Percentiles rank a stretch among this genome's conserved stretches.
Conservation (phyloP, 2,888 invertebrate species). For the Orthosia cruda region DNA sequence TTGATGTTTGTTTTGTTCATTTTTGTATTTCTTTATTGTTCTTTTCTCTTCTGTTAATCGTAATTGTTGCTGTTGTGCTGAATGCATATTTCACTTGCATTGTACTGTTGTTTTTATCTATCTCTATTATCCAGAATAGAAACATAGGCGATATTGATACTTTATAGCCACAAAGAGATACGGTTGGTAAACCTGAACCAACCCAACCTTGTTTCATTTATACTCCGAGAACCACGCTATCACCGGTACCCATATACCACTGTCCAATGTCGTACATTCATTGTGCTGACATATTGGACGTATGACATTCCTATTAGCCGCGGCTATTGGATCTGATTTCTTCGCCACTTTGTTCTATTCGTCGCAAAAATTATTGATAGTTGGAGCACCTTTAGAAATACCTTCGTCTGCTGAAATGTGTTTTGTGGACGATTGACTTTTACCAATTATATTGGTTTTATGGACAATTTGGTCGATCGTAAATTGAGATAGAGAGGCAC, state of each 20-base stretch:
- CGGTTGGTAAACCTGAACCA: too few relatives aligned
- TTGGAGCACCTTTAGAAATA: constrained; percentile 15
- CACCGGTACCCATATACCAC: constrained; percentile 20
- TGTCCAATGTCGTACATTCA: constrained; percentile 34
- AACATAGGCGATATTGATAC: too few relatives aligned
- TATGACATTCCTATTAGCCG: constrained; percentile 32
- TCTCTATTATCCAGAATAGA: too few relatives aligned
- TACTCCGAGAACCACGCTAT: constrained; percentile 18
- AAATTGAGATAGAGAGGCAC: constrained; percentile 20
- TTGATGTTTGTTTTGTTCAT: too few relatives aligned
- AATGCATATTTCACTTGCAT: too few relatives aligned
- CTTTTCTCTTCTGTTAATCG: too few relatives aligned
- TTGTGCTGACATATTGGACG: constrained; percentile 47
- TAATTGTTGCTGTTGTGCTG: too few relatives aligned
- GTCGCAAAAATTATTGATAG: constrained; percentile 19
- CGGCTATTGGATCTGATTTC: constrained; percentile 39
- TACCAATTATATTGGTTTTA: constrained; percentile 32
- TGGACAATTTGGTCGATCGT: constrained; percentile 30
- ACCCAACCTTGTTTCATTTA: constrained; percentile 27
- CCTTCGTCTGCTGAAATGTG: constrained; percentile 9
- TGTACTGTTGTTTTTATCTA: too few relatives aligned
- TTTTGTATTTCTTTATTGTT: too few relatives aligned
- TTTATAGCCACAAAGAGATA: too few relatives aligned
- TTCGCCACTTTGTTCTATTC: constrained; percentile 37
- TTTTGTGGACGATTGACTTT: constrained; percentile 24